phyloP scores from a whole-genome alignment of 2,797 vertebrate genomes.

The Syndactyla subalaris region DNA sequence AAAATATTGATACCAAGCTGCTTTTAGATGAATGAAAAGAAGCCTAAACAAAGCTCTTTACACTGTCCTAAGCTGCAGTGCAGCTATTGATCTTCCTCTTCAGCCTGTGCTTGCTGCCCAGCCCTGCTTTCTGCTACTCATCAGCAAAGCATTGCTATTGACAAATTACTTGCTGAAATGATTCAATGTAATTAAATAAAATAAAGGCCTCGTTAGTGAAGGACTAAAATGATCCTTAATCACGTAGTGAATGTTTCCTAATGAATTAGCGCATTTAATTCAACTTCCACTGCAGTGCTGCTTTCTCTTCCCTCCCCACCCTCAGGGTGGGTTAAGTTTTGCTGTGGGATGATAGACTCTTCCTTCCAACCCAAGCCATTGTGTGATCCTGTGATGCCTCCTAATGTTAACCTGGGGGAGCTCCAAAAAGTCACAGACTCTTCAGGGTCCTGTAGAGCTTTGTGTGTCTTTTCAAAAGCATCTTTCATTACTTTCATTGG shows the following conservation, averaged over 20 bases:
- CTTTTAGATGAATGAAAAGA: slow-evolving; percentile 52
- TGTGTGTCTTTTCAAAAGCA: background rate
- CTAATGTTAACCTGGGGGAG: background rate
- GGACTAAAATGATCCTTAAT: background rate
- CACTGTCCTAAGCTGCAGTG: background rate
- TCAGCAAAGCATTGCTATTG: background rate
- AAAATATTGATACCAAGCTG: background rate
- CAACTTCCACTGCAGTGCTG: background rate
- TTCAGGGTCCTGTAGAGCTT: background rate
- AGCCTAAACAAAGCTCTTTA: slow-evolving; percentile 53
- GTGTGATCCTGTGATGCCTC: background rate
- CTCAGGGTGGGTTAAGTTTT: background rate
- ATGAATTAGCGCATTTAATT: background rate
- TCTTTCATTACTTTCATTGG: background rate
- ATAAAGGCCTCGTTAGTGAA: background rate
- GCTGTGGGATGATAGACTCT: too few relatives aligned
- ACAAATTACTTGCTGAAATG: background rate
- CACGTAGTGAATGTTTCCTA: background rate
- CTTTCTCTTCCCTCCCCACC: background rate
- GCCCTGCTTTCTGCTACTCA: background rate
- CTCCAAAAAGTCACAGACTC: background rate
- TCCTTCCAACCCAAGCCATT: background rate
- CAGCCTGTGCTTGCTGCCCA: background rate
- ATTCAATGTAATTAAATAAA: background rate
- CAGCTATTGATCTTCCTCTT: slow-evolving; percentile 25